These are phyloP conservation scores for Galerucella pusilla DNA, from an alignment of 2,888 invertebrate genomes.

Conservation along the genomic window DNA sequence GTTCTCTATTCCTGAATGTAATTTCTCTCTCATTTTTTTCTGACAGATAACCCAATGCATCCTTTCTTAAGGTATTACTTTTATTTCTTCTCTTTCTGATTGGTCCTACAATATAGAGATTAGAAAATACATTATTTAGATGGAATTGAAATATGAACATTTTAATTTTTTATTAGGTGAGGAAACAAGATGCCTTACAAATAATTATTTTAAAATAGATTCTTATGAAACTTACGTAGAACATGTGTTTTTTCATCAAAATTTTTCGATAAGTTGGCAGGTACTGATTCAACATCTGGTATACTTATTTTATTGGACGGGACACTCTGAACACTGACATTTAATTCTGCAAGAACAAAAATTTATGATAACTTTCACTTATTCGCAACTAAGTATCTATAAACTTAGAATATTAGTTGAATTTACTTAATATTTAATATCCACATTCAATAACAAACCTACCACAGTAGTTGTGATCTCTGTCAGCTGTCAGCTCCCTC, in stretches of 20 bases:
- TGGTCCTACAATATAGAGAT: conserved; percentile 12
- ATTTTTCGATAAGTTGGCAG: conserved; percentile 7
- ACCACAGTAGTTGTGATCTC: too few species aligned
- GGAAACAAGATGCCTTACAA: neutral
- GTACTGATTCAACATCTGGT: neutral
- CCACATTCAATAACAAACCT: too few species aligned
- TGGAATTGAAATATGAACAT: neutral
- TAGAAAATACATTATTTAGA: neutral
- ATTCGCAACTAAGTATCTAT: too few species aligned
- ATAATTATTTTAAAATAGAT: conserved; percentile 14
- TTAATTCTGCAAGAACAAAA: too few species aligned
- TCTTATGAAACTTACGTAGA: conserved; percentile 20
- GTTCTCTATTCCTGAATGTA: conserved; percentile 11
- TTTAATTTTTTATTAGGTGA: neutral
- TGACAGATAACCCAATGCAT: conserved; percentile 21
- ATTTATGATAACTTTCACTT: too few species aligned
- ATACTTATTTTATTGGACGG: too few species aligned
- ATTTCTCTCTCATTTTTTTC: conserved; percentile 17
- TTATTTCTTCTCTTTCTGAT: conserved; percentile 8
- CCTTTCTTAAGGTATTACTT: conserved; percentile 12
- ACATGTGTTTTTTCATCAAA: conserved; percentile 17
- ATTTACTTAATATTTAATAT: too few species aligned
- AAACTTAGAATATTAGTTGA: too few species aligned
- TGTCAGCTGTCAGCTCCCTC: too few species aligned
- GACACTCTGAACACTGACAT: too few species aligned